A percentile compares a stretch with the other conserved stretches of the same genome.
Evolutionary conservation across 2,797 vertebrate genomes (phyloP).

Genomic region (Muscicapa striata): DNA sequence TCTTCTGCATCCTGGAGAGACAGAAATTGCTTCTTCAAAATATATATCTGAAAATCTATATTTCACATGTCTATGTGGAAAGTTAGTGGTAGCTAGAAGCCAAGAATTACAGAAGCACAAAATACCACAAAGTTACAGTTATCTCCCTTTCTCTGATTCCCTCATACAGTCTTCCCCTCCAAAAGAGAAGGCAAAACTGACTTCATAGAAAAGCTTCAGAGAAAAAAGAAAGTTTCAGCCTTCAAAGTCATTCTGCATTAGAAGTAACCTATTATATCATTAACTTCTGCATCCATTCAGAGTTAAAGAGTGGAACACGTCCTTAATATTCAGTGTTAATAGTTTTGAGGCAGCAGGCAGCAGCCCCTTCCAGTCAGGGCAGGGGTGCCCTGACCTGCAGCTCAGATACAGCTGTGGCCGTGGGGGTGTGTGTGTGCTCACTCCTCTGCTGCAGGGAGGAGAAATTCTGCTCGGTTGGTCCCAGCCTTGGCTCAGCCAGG

Average conservation of each 20-base stretch:
- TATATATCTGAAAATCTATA: neutral
- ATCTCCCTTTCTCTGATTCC: neutral
- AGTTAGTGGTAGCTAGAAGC: neutral
- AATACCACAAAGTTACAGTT: neutral
- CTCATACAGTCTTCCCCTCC: neutral
- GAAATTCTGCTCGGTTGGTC: no score
- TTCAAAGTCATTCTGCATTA: neutral
- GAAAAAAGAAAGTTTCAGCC: neutral
- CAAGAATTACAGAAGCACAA: neutral
- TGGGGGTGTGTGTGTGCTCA: neutral
- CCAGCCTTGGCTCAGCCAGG: neutral
- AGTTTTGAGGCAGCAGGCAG: no score
- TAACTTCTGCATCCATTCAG: neutral
- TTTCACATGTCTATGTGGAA: neutral
- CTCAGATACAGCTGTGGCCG: fast-evolving
- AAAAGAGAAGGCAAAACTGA: neutral
- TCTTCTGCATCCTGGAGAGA: neutral
- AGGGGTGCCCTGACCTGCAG: neutral
- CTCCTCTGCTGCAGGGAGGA: neutral
- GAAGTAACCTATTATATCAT: neutral
- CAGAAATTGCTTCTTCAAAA: slow-evolving; percentile 2
- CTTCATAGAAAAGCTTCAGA: neutral
- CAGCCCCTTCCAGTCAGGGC: no score
- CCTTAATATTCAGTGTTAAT: no score
- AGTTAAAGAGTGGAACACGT: neutral